A percentile compares a stretch with the other conserved stretches of the same genome.
These are phyloP conservation scores for Trachops cirrhosus DNA, from an alignment of 2,797 vertebrate genomes.

Conservation along the genomic window DNA sequence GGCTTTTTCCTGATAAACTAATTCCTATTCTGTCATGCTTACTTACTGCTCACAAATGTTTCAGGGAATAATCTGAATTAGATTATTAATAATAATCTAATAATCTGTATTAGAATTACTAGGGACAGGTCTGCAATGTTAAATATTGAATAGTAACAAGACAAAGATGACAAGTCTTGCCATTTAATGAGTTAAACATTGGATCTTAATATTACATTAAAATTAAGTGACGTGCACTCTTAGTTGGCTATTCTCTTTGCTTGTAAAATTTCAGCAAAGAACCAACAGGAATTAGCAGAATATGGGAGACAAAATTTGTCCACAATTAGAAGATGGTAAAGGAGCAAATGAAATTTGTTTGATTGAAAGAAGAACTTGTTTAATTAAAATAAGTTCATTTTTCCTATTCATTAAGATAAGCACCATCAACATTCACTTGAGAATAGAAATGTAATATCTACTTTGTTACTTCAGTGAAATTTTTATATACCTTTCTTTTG, in stretches of 20 bases:
- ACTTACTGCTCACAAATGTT: constrained; percentile 34
- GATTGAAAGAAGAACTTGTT: constrained; percentile 57
- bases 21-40: constrained; percentile 72
- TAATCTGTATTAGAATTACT: constrained; percentile 37
- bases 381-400: constrained; percentile 62
- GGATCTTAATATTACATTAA: constrained; percentile 67
- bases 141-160: constrained; percentile 64
- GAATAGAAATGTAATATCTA: constrained; percentile 61
- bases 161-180: constrained; percentile 72
- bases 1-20: neutral
- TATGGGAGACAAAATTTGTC: constrained; percentile 50
- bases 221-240: constrained; percentile 50
- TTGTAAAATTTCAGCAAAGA: constrained; percentile 55
- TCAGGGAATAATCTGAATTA: constrained; percentile 28
- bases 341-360: constrained; percentile 58
- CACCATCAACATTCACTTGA: constrained; percentile 33
- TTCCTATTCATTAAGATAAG: constrained; percentile 57
- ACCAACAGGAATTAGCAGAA: constrained; percentile 44
- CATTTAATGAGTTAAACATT: constrained; percentile 68
- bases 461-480: constrained; percentile 39
- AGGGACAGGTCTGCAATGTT: constrained; percentile 68
- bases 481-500: constrained; percentile 35
- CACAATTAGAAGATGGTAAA: constrained; percentile 37
- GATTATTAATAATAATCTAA: too few relatives aligned
- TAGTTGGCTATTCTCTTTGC: constrained; percentile 49